phyloP scores from a whole-genome alignment of 2,888 invertebrate species.

The Tetranychus piercei region DNA sequence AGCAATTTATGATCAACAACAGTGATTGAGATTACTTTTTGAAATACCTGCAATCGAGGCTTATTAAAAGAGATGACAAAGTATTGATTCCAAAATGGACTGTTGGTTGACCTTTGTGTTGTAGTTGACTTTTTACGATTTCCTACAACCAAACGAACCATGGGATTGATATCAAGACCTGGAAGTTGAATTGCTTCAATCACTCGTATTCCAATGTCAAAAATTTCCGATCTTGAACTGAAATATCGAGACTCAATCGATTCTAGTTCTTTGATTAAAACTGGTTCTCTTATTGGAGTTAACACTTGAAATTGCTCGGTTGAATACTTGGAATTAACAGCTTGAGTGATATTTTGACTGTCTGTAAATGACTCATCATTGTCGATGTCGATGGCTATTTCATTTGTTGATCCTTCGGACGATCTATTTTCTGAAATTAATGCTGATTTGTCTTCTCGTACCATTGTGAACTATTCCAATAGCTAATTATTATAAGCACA shows the following conservation, averaged over 20 bases:
- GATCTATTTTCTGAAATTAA: no score
- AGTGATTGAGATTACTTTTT: slow-evolving; percentile 72
- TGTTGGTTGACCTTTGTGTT: slow-evolving; percentile 83
- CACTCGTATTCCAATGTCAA: slow-evolving; percentile 63
- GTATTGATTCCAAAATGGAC: slow-evolving; percentile 81
- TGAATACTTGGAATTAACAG: no score
- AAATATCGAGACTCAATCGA: not conserved
- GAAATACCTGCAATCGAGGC: slow-evolving; percentile 74
- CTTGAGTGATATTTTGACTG: no score
- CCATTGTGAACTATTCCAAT: no score
- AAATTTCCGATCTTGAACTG: not conserved
- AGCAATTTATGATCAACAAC: slow-evolving; percentile 67
- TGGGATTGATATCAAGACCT: slow-evolving; percentile 79
- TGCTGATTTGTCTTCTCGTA: no score
- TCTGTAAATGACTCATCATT: no score
- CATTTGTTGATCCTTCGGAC: no score
- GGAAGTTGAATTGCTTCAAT: slow-evolving; percentile 74
- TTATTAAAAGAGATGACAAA: slow-evolving; percentile 64
- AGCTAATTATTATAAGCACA: no score
- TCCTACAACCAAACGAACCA: slow-evolving; percentile 75
- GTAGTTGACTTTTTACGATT: slow-evolving; percentile 68
- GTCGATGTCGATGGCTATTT: no score
- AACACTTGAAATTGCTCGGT: no score
- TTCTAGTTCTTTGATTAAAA: not conserved
- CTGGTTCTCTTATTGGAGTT: not conserved